phyloP scores from a whole-genome alignment of 2,797 vertebrate species.

The Pseudochirops cupreus region DNA sequence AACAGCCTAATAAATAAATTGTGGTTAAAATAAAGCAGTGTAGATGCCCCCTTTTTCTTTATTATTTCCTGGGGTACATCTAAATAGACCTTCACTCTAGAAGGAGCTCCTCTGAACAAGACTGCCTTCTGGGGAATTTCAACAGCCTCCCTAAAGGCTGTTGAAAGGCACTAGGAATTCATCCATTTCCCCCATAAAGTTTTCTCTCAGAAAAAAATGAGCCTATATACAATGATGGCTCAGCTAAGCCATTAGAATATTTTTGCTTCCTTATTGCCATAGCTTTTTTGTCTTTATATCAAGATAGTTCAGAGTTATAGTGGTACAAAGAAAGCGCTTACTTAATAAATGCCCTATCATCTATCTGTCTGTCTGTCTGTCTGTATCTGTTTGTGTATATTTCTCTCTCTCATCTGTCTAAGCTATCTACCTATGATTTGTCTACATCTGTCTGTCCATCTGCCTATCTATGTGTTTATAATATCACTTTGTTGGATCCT shows the following conservation, averaged over 20 bases:
- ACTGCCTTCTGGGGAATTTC: background rate
- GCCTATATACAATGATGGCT: background rate
- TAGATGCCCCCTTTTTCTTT: background rate
- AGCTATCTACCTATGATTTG: background rate
- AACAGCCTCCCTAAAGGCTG: background rate
- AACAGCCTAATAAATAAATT: background rate
- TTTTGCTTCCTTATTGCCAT: background rate
- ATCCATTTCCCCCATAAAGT: background rate
- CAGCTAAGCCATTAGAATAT: background rate
- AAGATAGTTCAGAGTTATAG: background rate
- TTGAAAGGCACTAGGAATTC: background rate
- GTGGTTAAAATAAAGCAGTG: background rate
- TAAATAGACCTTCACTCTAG: background rate
- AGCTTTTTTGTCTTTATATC: background rate
- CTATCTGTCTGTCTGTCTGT: background rate
- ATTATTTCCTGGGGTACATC: background rate
- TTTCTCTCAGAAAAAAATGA: background rate
- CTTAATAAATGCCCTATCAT: background rate
- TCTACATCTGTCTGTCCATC: background rate
- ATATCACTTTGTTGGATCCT: background rate
- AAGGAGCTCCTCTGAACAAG: background rate
- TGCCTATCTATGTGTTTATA: background rate
- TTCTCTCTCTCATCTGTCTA: too few relatives aligned
- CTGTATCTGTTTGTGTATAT: background rate
- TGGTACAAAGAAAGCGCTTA: background rate